Evolutionary conservation across 2,113 vertebrate genomes (phyloP), one percentile per base, ranked within the genome.

Genomic region (Athene cunicularia): DNA sequence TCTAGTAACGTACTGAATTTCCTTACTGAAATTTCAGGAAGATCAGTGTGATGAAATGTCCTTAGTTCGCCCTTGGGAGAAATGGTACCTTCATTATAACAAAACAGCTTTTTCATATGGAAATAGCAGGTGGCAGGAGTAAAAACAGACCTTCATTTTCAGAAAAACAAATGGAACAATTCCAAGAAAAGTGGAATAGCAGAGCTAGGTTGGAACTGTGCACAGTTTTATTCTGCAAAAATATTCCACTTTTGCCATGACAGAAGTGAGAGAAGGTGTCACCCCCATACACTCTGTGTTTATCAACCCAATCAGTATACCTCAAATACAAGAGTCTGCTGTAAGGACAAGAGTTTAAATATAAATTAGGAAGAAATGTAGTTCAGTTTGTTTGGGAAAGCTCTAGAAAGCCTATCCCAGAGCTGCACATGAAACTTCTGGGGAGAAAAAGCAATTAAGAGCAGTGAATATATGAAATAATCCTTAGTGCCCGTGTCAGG

Each of bases 41-140:
- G 70, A 89, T 72, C 53, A n/a, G 50, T 17, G 43, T 70, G 41
- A 73, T 85, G 70, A 85, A 88, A 91, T 91, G 95, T 95, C 95
- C 96, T 96, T 91, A 87, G 50, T 90, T 91, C 41, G 93, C 91
- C 93, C 77, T 94, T 95, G 80, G 91, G 77, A 96, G 77, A 70
- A 82, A 82, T 8, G 23, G 62, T 82, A 89, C 80, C 80, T 91
- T 87, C 95, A 37, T 87, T 56, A 52, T 60, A 94, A 75, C 37
- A 45, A 72, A 93, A 56, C 89, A 93, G 93, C 86, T 93, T 81
- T 96, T 91, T 95, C 84, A 82, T 86, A 73, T 82, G 91, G 93
- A 95, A 96, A 96, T 94, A 92, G 92, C 94, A 97, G 95, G 95
- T 95, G 94, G 93, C 81, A 85, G 87, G 80, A 95, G 84, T 52